Evolutionary conservation across 2,888 invertebrate genomes (phyloP).

Genomic region (Stenodera caucasica): DNA sequence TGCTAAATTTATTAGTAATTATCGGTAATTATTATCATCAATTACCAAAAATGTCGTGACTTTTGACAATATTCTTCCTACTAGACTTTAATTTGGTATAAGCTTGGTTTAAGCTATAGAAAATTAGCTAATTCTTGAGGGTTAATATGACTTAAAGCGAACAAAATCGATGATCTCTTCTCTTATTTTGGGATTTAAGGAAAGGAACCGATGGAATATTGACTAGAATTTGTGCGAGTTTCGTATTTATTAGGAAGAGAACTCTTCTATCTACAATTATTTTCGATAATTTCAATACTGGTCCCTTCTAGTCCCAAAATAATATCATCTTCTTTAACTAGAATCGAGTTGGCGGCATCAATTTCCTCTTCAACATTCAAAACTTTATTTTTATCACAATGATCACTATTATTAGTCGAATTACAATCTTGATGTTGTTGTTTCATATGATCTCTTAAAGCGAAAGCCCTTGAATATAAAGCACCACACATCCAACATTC

Average conservation of each 20-base stretch:
- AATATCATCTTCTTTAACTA: constrained; percentile 43
- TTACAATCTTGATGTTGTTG: constrained; percentile 59
- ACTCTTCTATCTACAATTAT: constrained; percentile 8
- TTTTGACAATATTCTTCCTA: too few species aligned
- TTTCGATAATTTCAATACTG: constrained; percentile 21
- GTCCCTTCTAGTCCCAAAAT: constrained; percentile 27
- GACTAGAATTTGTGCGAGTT: too few species aligned
- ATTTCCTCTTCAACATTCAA: constrained; percentile 39
- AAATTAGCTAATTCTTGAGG: too few species aligned
- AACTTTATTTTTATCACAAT: constrained; percentile 10
- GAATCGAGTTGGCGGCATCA: constrained; percentile 42
- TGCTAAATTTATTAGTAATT: too few species aligned
- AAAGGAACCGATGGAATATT: too few species aligned
- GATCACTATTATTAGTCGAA: not conserved
- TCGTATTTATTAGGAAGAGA: not conserved
- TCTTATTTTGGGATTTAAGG: too few species aligned
- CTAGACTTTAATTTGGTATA: too few species aligned
- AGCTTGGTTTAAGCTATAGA: too few species aligned
- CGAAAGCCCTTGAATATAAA: constrained; percentile 74
- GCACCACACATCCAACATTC: constrained; percentile 74
- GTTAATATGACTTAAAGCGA: too few species aligned
- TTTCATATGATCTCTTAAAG: constrained; percentile 72
- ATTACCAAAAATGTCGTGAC: too few species aligned
- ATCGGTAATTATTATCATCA: too few species aligned
- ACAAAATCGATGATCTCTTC: too few species aligned